Evolutionary conservation across 2,888 invertebrate genomes (phyloP), one percentile per base, ranked within the genome.

Genomic region (Ditylenchus weischeri): DNA sequence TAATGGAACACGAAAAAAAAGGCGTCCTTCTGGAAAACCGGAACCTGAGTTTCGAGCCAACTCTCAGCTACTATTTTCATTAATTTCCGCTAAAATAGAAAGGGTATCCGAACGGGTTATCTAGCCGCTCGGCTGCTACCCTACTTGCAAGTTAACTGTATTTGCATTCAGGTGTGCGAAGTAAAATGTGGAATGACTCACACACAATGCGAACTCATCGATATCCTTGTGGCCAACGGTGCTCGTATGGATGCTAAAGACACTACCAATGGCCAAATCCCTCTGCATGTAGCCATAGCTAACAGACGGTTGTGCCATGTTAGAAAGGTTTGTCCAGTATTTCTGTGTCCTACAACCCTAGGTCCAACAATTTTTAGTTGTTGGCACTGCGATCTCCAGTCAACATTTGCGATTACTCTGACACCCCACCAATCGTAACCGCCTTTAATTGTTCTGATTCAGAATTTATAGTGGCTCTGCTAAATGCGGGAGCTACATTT

Each of bases 261-360:
- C 29, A 35, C 29, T 18, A 23, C 38, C 18, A 65, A 64, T 59
- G 60, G 57, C n/a, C 67, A 67, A 11, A 67, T 57, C 38, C 67
- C 67, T 19, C 57, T 67, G 10, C 67, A 67, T 38, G 67, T 64
- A n/a, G 67, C 67, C 35, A 65, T 67, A 21, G 65, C 65, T 23
- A 65, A 65, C 19, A 23, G 65, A 21, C 67, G 67, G 6, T 38
- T 67, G 43, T 67, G 67, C 35, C 67, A 65, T 65, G 67, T 67
- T 29, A 57, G 59, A 36, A 64, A 54, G 54, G 54, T 54, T 54
- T 23, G n/a, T 54, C n/a, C 10, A 15, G 11, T 29, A 10, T 54
- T n/a, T 29, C 29, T 29, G 29, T 29, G 29, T 29, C 5, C 29
- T 29, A 29, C 29, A 29, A 29, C 5, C 29, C 29, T 29, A 29